Percentiles rank a stretch among this genome's conserved stretches.
Evolutionary conservation across 1,140 invertebrate species (phyloP).

Genomic region (Branchinecta lynchi): DNA sequence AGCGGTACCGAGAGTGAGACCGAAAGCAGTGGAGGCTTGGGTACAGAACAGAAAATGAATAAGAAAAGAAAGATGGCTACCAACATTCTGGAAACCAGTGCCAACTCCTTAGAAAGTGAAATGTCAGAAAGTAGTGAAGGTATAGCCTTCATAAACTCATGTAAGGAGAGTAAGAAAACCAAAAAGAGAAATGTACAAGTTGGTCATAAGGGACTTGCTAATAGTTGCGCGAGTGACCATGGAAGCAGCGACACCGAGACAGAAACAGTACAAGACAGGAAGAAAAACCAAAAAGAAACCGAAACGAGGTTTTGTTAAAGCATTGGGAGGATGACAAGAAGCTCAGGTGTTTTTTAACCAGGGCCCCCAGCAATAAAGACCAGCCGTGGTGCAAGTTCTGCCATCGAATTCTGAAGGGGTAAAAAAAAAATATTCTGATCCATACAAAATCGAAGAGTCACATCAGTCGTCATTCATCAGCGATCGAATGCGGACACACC

Average conservation of each 20-base stretch:
- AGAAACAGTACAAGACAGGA: constrained; percentile 6
- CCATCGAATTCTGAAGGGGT: constrained; percentile 4
- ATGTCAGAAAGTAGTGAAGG: constrained; percentile 6
- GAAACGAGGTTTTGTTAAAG: constrained; percentile 9
- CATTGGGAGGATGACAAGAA: constrained; percentile 8
- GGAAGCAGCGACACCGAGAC: constrained; percentile 4
- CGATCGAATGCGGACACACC: no score
- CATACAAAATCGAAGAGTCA: constrained; percentile 10
- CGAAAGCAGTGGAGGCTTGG: background rate
- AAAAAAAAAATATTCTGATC: constrained; percentile 1
- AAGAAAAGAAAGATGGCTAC: constrained; percentile 9
- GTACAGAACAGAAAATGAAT: constrained; percentile 2
- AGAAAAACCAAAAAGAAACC: constrained; percentile 10
- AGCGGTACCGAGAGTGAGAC: background rate
- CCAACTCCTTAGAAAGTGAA: background rate
- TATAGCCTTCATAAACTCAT: constrained; percentile 6
- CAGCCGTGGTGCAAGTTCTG: constrained; percentile 8
- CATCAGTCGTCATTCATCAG: no score
- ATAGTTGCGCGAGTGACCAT: background rate
- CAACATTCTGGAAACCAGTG: background rate
- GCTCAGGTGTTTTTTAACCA: constrained; percentile 6
- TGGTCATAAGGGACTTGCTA: constrained; percentile 4
- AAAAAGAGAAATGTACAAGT: constrained; percentile 6
- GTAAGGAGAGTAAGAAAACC: no score
- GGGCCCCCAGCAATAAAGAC: constrained; percentile 1